Base-by-base conservation (phyloP, 2,113 vertebrate genomes). In the Octodon degus region DNA sequence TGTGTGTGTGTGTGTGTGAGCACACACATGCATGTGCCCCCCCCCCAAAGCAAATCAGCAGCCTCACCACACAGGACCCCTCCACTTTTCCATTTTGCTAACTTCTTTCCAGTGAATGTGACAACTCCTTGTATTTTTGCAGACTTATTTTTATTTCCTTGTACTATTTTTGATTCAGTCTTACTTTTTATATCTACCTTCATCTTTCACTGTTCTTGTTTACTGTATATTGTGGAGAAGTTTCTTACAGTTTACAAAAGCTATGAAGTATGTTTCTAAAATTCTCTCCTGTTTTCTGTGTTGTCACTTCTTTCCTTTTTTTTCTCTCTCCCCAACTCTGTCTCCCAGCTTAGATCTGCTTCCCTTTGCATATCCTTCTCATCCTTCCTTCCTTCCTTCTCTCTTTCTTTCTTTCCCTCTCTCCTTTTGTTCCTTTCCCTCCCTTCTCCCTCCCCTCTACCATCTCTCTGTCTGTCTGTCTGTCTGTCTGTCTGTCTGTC, bases 151-250 rank as follows among this genome's bases (percentile, higher is more conserved):
- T n/a, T n/a, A 77, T 47, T 89, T 50, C 85, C 60, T 89, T 77
- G 50, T 20, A 25, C 16, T 20, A 47, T 32, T 47, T 81, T 87
- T 90, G 60, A 50, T 87, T 76, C n/a, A 65, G n/a, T 79, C 55
- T 82, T 4, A 67, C 50, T 65, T 14, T 30, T 82, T 93, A 86
- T 72, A 86, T 93, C 9, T 93, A 47, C n/a, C 30, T 74, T 86
- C 40, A 62, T 79, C 24, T 65, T 74, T 37, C 82, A 37, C 8
- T 85, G 53, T 30, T 72, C 62, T 93, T 47, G 27, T 32, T 81
- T 55, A 40, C 11, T 16, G 22, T 37, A 65, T 19, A 20, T 86
- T 55, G 53, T 68, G 37, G 50, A 82, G 47, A 53, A 62, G 32
- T 67, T n/a, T 82, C 34, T 77, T 62, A 76, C 32, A 60, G 7